A percentile compares a stretch with the other conserved stretches of the same genome.
These are phyloP conservation scores for Latrodectus hesperus DNA, from an alignment of 2,888 invertebrate genomes.

Conservation along the genomic window DNA sequence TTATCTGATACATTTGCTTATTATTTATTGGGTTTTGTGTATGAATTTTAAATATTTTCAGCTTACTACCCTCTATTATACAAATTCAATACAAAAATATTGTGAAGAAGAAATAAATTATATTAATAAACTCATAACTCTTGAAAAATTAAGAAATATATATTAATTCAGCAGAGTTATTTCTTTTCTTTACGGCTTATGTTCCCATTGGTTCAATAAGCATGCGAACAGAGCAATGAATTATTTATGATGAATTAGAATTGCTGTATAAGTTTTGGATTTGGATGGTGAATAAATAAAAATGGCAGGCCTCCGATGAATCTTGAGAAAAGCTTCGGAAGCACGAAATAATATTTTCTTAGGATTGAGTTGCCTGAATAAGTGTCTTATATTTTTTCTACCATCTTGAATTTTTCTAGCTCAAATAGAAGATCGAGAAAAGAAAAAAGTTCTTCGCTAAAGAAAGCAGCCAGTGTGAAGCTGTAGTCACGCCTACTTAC, in stretches of 20 bases:
- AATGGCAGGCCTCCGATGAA: conserved; percentile 4
- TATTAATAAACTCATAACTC: neutral
- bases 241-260: conserved; percentile 57
- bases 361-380: conserved; percentile 63
- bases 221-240: conserved; percentile 18
- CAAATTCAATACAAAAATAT: no score
- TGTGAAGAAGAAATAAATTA: neutral
- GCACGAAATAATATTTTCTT: conserved; percentile 65
- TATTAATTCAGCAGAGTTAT: neutral
- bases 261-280: conserved; percentile 35
- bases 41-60: no score
- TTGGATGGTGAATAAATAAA: conserved; percentile 10
- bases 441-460: conserved; percentile 22
- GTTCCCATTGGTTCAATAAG: conserved; percentile 4
- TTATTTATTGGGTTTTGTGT: no score
- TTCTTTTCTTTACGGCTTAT: neutral
- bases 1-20: no score
- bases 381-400: neutral
- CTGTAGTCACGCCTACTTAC: conserved; percentile 57
- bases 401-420: neutral
- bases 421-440: conserved; percentile 12
- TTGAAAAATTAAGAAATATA: neutral
- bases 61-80: no score
- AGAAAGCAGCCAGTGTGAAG: conserved; percentile 48
- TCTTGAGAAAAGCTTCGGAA: conserved; percentile 41